Evolutionary conservation across 2,113 vertebrate genomes (phyloP).

Genomic region (Nothobranchius furzeri): DNA sequence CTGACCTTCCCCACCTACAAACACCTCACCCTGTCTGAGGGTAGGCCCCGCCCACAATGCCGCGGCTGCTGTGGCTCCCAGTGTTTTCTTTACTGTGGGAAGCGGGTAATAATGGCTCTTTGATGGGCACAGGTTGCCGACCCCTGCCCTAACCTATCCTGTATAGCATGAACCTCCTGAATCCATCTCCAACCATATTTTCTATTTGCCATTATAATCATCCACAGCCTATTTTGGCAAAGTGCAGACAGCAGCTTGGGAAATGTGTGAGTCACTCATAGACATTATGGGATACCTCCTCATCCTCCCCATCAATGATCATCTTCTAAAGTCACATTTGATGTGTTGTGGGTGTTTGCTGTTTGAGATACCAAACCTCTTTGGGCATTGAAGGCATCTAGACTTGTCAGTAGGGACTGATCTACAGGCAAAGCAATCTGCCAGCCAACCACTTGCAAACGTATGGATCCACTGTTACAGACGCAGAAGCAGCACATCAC

Average conservation of each 20-base stretch:
- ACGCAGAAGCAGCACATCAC: background rate
- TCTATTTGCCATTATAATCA: conserved; percentile 74
- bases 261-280: conserved; percentile 37
- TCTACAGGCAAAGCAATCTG: conserved; percentile 53
- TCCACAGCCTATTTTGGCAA: conserved; percentile 47
- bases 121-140: no score
- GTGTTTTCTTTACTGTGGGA: no score
- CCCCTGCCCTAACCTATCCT: conserved; percentile 25
- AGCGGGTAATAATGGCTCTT: no score
- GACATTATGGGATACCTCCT: conserved; percentile 44
- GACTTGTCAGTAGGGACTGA: conserved; percentile 64
- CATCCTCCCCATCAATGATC: conserved; percentile 68
- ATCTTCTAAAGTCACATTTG: conserved; percentile 65
- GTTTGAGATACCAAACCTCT: conserved; percentile 32
- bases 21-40: no score
- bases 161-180: conserved; percentile 27
- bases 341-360: conserved; percentile 66
- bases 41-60: no score
- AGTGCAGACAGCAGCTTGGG: conserved; percentile 49
- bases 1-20: no score
- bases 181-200: conserved; percentile 71
- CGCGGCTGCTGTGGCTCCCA: no score
- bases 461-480: conserved; percentile 25
- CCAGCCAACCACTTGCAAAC: conserved; percentile 31
- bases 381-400: conserved; percentile 52